phyloP scores from a whole-genome alignment of 2,113 vertebrate genomes.

The Calonectris borealis region DNA sequence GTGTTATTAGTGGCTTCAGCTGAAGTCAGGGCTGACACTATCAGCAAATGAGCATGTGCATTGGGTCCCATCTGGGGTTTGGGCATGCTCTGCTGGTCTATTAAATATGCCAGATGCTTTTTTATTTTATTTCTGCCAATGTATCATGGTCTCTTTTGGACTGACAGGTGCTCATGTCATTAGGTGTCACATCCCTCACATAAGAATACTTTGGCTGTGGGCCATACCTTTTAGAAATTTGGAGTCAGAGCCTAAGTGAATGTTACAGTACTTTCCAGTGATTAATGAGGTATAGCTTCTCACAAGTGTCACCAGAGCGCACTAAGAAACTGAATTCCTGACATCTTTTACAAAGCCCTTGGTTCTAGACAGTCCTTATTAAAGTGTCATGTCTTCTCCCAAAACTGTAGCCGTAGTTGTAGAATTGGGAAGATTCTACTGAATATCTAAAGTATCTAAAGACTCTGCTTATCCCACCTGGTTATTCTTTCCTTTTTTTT shows the following conservation, averaged over 20 bases:
- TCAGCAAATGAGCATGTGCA: rapidly evolving
- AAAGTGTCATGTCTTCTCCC: background rate
- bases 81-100: background rate
- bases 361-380: background rate
- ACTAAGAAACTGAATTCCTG: background rate
- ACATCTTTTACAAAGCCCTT: background rate
- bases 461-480: background rate
- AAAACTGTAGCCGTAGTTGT: background rate
- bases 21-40: background rate
- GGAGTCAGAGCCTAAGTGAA: background rate
- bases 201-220: background rate
- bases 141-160: background rate
- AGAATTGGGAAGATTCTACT: background rate
- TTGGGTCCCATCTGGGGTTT: background rate
- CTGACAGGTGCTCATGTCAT: background rate
- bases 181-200: background rate
- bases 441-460: background rate
- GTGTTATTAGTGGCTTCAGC: background rate
- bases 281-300: background rate
- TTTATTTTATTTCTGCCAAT: background rate
- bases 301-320: no score
- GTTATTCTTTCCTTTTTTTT: background rate
- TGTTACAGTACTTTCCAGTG: background rate
- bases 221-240: background rate
- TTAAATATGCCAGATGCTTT: background rate